These are phyloP conservation scores for Psilopogon haemacephalus DNA, from an alignment of 2,113 vertebrate species.

Conservation along the genomic window DNA sequence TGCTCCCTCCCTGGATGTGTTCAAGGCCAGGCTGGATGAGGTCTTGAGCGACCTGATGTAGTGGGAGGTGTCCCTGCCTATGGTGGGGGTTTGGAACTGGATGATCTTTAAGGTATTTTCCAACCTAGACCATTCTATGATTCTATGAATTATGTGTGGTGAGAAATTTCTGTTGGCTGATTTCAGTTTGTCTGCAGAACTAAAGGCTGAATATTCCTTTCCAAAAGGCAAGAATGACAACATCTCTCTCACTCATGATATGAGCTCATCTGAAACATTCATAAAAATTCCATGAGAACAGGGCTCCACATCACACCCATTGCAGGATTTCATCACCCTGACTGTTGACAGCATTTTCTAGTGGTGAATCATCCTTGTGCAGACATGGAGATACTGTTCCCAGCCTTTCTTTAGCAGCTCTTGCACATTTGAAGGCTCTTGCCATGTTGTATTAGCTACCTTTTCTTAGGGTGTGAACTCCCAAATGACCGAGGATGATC, in stretches of 20 bases:
- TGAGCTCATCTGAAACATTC: not conserved
- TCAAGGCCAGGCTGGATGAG: too few species aligned
- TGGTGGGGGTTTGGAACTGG: too few species aligned
- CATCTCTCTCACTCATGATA: not conserved
- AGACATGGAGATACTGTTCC: not conserved
- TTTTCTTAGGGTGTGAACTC: not conserved
- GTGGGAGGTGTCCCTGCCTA: too few species aligned
- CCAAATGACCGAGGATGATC: not conserved
- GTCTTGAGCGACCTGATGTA: too few species aligned
- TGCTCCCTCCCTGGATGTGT: too few species aligned
- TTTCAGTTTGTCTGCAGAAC: not conserved
- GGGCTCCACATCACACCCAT: not conserved
- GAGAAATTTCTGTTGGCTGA: not conserved
- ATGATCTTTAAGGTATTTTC: too few species aligned
- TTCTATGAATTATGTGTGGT: rapidly evolving
- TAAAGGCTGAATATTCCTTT: not conserved
- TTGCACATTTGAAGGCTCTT: not conserved
- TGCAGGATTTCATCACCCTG: not conserved
- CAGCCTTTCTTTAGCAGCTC: not conserved
- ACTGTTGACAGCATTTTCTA: not conserved
- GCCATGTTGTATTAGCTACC: not conserved
- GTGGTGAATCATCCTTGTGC: not conserved
- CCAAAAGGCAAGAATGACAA: not conserved
- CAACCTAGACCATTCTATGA: too few species aligned
- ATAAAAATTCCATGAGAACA: not conserved